Percentiles rank a stretch among this genome's conserved stretches.
Evolutionary conservation across 2,888 invertebrate genomes (phyloP).

Genomic region (Agapetus fuscipes): DNA sequence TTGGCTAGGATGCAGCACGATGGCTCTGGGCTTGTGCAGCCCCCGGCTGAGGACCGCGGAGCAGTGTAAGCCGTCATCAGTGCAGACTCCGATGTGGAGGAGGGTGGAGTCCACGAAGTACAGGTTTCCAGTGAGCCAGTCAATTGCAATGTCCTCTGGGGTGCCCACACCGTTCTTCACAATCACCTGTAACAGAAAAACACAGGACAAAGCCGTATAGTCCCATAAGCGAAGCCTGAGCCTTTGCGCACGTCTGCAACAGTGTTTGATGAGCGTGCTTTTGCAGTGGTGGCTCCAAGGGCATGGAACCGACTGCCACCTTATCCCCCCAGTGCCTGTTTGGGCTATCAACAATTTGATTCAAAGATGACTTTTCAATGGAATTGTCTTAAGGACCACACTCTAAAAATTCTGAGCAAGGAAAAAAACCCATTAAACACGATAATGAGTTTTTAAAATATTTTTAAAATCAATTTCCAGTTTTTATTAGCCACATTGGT

Average conservation of each 20-base stretch:
- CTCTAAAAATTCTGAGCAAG: too few species aligned
- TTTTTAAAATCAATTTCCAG: too few species aligned
- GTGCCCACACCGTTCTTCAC: constrained; percentile 57
- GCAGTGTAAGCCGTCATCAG: constrained; percentile 55
- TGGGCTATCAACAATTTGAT: not conserved
- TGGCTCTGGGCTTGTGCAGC: constrained; percentile 56
- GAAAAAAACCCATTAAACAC: too few species aligned
- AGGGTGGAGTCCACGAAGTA: constrained; percentile 70
- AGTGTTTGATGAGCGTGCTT: too few species aligned
- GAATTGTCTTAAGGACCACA: too few species aligned
- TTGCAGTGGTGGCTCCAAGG: too few species aligned
- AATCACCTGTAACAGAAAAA: constrained; percentile 34
- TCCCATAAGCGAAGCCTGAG: constrained; percentile 6
- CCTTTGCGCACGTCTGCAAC: too few species aligned
- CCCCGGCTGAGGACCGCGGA: constrained; percentile 51
- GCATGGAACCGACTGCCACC: too few species aligned
- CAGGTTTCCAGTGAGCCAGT: constrained; percentile 70
- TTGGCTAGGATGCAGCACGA: constrained; percentile 62
- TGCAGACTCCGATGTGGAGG: constrained; percentile 66
- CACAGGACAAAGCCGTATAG: constrained; percentile 2
- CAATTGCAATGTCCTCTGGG: constrained; percentile 67
- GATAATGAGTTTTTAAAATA: too few species aligned
- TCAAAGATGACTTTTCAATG: too few species aligned
- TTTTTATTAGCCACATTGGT: too few species aligned
- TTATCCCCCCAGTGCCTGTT: too few species aligned